Base-by-base conservation (phyloP, 2,888 invertebrate genomes). In the Acheta domesticus region DNA sequence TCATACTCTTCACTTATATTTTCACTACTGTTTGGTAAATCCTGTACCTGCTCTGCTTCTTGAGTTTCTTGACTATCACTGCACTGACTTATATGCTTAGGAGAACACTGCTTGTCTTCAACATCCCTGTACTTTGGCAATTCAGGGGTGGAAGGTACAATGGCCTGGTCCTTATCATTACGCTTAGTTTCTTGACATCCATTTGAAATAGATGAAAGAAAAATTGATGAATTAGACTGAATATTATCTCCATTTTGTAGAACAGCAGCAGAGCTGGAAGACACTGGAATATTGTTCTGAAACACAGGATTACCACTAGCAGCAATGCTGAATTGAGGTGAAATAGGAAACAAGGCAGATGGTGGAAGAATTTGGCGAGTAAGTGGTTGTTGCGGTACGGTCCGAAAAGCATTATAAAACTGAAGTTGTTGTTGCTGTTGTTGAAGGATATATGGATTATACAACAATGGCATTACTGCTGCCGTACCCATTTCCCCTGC, bases 351-450 rank as follows among this genome's bases (percentile, higher is more conserved):
- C 14, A 62, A n/a, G n/a, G 62, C 4, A 62, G 62, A 62, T 4
- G 62, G 62, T 19, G 62, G n/a, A 19, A 62, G 16, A 62, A 62
- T 62, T 62, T 62, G 62, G 8, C 62, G 62, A 62, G 62, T 19
- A 19, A 62, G n/a, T 19, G 62, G 62, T 62, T 62, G 62, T n/a
- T 62, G 62, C 3, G 62, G 62, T 19, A 62, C n/a, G 8, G 62
- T 62, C n/a, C 62, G 62, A 20, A 75, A 14, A 21, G 75, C 21
- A 75, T 75, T 75, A 36, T 23, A 21, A 75, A 75, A 75, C 75
- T 87, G 87, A 82, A 89, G 89, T 83, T 89, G 89, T 81, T 89
- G 89, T 82, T 89, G 89, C 83, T 89, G 80, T 73, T 80, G 81
- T 21, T 80, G 80, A 21, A 81, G 89, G 84, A 90, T 85, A 80